Conservation (phyloP, 2,797 vertebrate species). For the Microctenopoma lineatum region DNA sequence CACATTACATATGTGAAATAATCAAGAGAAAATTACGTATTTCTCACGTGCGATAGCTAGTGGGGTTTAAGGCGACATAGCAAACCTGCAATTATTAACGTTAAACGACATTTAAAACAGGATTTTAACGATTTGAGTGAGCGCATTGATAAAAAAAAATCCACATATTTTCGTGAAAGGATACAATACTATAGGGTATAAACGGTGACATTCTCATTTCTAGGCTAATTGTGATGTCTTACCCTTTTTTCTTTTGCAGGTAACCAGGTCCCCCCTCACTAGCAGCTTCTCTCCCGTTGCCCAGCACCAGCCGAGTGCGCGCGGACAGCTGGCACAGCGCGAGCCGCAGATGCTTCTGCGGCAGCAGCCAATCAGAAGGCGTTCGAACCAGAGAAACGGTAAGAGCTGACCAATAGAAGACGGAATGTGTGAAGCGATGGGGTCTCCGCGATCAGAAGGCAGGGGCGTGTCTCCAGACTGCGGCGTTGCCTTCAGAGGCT, state of each 20-base stretch:
- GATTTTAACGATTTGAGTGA: not conserved
- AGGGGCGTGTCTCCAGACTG: slow-evolving; percentile 58
- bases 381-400: not conserved
- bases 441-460: slow-evolving; percentile 29
- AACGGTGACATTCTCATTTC: not conserved
- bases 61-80: too few species aligned
- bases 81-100: not conserved
- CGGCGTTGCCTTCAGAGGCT: slow-evolving; percentile 40
- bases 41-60: too few species aligned
- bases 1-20: not conserved
- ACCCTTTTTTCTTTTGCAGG: slow-evolving; percentile 42
- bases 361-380: slow-evolving; percentile 61
- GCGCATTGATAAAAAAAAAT: not conserved
- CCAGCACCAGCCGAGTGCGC: slow-evolving; percentile 57
- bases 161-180: not conserved
- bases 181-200: not conserved
- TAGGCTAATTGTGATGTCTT: not conserved
- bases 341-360: slow-evolving; percentile 70
- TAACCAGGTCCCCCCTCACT: slow-evolving; percentile 27
- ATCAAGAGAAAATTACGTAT: not conserved
- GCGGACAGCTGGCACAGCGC: slow-evolving; percentile 77
- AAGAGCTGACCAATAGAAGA: slow-evolving; percentile 57
- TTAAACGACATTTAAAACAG: not conserved
- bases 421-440: not conserved
- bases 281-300: slow-evolving; percentile 35